Base-by-base conservation (phyloP, 2,888 invertebrate species). In the Drosophila lacicola region DNA sequence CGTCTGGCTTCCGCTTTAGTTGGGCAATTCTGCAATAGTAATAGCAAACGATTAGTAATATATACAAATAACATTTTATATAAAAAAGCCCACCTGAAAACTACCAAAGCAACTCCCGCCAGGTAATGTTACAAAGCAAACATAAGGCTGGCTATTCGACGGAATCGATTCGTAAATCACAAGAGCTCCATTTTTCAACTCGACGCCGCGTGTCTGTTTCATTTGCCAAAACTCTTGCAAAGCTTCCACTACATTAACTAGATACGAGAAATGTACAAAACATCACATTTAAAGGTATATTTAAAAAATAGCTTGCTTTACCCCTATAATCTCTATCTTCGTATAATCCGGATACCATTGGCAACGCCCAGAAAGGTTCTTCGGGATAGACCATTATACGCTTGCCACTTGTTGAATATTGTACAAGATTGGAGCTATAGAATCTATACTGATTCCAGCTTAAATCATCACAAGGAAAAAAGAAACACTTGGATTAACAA, bases 181-280 rank as follows among this genome's bases (percentile, higher is more conserved):
- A 85, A 98, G 95, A 19, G 98, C 98, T 66, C 97, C 98, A 89
- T 97, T 96, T 88, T 96, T 95, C 74, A 97, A 93, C 87, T 97
- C 97, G 17, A 96, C 95, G 79, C 97, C 97, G 70, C 97, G 94
- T 54, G 97, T 95, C 82, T 97, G 96, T 93, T 98, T 98, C 97
- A 98, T 97, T 94, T 98, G 98, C 98, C 98, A 98, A 93, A 98
- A 98, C 93, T 98, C 98, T 93, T 98, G 98, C 64, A 98, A 93
- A 9, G 98, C 98, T 93, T 98, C 98, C 65, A 98, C 98, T 72
- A 98, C 98, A 93, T 98, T 98, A 82, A 98, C 98, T 96, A 94
- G 2, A 79, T 14, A 9, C 4, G 2, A 44, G 25, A 45, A 25
- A 49, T 25, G 21, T 39, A 2, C 19, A 0, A 19, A 19, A 50